Evolutionary conservation across 1,140 invertebrate species (phyloP), one percentile per base, ranked within the genome.

Genomic region (Neoseiulus cucumeris): DNA sequence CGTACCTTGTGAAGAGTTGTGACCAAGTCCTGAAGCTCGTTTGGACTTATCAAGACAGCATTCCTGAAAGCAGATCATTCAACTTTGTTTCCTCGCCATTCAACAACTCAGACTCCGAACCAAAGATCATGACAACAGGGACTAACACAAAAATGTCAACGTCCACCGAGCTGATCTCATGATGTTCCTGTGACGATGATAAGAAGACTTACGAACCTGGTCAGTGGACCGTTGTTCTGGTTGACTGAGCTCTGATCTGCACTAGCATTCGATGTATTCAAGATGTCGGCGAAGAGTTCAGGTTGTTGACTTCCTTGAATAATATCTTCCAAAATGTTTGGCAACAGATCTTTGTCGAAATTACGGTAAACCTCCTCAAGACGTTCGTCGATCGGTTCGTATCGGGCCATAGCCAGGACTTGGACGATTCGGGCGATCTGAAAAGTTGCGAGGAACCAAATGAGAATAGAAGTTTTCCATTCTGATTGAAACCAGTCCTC

Each of bases 351-450:
- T 74, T 84, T 84, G 69, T 89, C 85, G 73, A 91, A 87, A 67
- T 81, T 80, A 2, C 78, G 79, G 74, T 87, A 89, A 7, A 91
- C 74, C 74, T 89, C 86, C 65, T 79, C 78, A 41, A 83, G 80
- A 74, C 84, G 84, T 0, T 76, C 72, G 71, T 88, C 85, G 29
- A 86, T 83, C 68, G 83, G 82, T 72, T 91, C 87, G 77, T 85
- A 85, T 73, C 86, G 85, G 47, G 84, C 84, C 28, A 96, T 77
- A 12, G 89, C 91, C 39, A 97, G 78, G 71, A 87, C 85, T 78
- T 96, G 92, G 18, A 98, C 74, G 71, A 96, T 89, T 75, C 94
- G 89, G 2, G 81, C 82, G 67, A 83, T 76, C 74, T 79, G 70
- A 39, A 39, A 39, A 39, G 33, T 39, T n/a, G n/a, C 33, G 33